Conservation (phyloP, 2,797 vertebrate genomes). For the Takifugu ocellatus region DNA sequence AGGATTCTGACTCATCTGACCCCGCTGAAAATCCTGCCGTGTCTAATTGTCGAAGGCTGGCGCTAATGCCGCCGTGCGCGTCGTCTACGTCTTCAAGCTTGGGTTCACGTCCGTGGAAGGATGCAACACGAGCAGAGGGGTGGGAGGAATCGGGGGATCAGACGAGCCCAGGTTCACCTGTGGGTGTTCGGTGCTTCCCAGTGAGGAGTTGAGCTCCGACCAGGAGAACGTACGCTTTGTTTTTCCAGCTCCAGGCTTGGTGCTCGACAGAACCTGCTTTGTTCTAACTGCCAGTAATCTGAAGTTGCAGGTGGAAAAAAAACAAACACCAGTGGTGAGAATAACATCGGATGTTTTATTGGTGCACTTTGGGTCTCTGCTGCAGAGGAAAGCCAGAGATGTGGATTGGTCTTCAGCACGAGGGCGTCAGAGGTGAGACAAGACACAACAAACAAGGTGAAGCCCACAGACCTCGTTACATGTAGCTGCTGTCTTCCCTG, state of each 20-base stretch:
- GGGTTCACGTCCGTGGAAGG: constrained; percentile 10
- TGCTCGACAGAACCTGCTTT: constrained; percentile 34
- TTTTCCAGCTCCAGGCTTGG: constrained; percentile 46
- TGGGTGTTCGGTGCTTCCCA: constrained; percentile 38
- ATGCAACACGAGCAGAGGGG: constrained; percentile 6
- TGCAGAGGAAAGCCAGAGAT: constrained; percentile 29
- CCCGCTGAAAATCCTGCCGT: background rate
- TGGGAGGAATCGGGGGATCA: constrained; percentile 1
- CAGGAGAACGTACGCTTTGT: constrained; percentile 22
- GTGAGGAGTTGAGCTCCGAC: constrained; percentile 37
- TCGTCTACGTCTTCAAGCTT: background rate
- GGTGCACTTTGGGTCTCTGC: constrained; percentile 36
- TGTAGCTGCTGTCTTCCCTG: too few species aligned
- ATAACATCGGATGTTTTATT: constrained; percentile 50
- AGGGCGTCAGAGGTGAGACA: constrained; percentile 38
- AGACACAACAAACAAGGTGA: constrained; percentile 2
- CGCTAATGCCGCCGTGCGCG: constrained; percentile 4
- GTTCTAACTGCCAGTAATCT: constrained; percentile 59
- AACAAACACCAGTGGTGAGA: constrained; percentile 54
- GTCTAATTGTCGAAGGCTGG: constrained; percentile 14
- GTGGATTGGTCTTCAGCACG: constrained; percentile 23
- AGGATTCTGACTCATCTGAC: too few species aligned
- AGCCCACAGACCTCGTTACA: background rate
- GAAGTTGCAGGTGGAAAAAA: constrained; percentile 48
- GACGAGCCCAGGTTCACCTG: constrained; percentile 34